Evolutionary conservation across 2,113 vertebrate species (phyloP).

Genomic region (Ammospiza nelsoni): DNA sequence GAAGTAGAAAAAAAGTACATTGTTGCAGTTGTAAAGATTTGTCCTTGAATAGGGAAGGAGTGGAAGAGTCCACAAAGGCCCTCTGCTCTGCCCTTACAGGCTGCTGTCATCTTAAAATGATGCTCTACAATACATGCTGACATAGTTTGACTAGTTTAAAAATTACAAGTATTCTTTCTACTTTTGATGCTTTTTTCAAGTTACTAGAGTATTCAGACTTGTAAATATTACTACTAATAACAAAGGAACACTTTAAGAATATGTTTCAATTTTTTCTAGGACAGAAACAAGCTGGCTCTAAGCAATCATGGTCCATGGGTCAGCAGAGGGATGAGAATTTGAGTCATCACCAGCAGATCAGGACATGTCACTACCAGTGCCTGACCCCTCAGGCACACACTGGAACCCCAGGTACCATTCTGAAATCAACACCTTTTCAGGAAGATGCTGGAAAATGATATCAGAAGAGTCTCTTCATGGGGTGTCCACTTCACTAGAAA

Average conservation of each 20-base stretch:
- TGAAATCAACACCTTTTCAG: not conserved
- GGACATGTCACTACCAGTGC: not conserved
- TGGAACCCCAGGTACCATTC: not conserved
- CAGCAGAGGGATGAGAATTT: not conserved
- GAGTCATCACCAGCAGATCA: fast-evolving
- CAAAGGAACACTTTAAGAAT: not conserved
- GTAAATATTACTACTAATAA: not conserved
- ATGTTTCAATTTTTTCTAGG: not conserved
- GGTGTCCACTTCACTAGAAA: not conserved
- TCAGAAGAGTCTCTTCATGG: not conserved
- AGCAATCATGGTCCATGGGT: not conserved
- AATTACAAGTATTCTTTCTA: not conserved
- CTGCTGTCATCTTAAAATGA: not conserved
- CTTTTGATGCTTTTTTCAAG: not conserved
- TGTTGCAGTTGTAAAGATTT: not conserved
- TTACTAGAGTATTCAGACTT: not conserved
- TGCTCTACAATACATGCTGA: not conserved
- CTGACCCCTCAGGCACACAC: not conserved
- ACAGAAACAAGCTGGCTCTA: not conserved
- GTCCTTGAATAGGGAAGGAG: not conserved
- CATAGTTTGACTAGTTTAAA: not conserved
- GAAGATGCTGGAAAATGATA: not conserved
- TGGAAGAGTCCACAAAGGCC: not conserved
- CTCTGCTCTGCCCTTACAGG: not conserved
- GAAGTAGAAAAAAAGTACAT: not conserved